A percentile compares a stretch with the other conserved stretches of the same genome.
These are phyloP conservation scores for Acanthaster planci DNA, from an alignment of 35 echinoderm and acorn worm genomes.

Conservation along the genomic window DNA sequence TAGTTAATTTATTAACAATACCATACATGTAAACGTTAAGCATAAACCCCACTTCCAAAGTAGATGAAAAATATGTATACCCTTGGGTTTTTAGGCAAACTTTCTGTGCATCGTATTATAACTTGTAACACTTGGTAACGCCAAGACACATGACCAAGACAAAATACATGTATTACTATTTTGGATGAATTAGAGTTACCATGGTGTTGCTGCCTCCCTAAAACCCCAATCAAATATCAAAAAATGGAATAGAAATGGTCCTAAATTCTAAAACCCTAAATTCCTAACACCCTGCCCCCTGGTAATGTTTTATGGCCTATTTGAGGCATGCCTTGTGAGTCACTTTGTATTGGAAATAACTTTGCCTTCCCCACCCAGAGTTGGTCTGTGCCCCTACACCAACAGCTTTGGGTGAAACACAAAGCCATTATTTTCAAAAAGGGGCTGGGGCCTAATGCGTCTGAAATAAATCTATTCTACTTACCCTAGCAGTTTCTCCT, in stretches of 20 bases:
- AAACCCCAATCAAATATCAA: neutral
- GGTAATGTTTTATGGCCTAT: neutral
- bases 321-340: neutral
- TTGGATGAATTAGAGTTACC: conserved; percentile 5
- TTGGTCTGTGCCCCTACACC: neutral
- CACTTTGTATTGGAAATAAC: conserved; percentile 5
- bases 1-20: neutral
- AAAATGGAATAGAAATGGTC: neutral
- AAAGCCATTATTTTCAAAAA: neutral
- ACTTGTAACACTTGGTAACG: neutral
- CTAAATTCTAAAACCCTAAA: conserved; percentile 5
- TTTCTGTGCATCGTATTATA: neutral
- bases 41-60: neutral
- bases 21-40: conserved; percentile 9
- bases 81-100: neutral
- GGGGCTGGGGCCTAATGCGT: neutral
- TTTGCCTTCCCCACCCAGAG: neutral
- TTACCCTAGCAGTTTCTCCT: neutral
- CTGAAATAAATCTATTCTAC: conserved; percentile 5
- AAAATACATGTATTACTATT: conserved; percentile 1
- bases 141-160: conserved; percentile 11
- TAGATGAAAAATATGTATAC: neutral
- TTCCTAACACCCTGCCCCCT: neutral
- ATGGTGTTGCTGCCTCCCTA: conserved; percentile 1
- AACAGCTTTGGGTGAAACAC: conserved; percentile 12